Conservation (phyloP, 2,888 invertebrate species). For the Lacanobia oleracea region DNA sequence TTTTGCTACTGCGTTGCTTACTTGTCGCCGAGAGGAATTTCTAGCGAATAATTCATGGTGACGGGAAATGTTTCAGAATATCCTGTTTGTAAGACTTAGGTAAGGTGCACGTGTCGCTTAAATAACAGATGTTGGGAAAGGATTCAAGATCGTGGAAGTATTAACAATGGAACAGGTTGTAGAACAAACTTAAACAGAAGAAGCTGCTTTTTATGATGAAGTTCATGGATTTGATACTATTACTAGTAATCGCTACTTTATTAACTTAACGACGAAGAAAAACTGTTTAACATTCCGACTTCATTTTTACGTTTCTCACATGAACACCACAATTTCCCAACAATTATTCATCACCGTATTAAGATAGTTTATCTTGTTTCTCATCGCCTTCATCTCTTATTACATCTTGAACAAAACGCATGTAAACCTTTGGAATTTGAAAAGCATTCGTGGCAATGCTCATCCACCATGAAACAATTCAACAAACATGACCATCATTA, state of each 20-base stretch:
- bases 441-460: conserved; percentile 72
- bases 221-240: background rate
- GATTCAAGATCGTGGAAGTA: background rate
- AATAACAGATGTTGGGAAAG: conserved; percentile 6
- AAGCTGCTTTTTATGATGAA: background rate
- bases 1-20: conserved; percentile 64
- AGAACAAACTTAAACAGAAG: background rate
- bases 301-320: conserved; percentile 20
- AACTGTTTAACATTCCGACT: conserved; percentile 22
- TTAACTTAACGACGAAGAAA: conserved; percentile 3
- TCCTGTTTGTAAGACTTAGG: conserved; percentile 37
- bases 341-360: conserved; percentile 32
- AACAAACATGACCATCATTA: conserved; percentile 82
- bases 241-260: background rate
- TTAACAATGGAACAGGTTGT: background rate
- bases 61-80: conserved; percentile 60
- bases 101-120: conserved; percentile 16
- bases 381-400: conserved; percentile 37
- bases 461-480: conserved; percentile 83
- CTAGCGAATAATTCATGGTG: conserved; percentile 41
- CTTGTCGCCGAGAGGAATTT: conserved; percentile 54
- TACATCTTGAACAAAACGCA: conserved; percentile 53
- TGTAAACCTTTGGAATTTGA: conserved; percentile 68
- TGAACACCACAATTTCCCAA: conserved; percentile 27
- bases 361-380: conserved; percentile 33